phyloP scores from a whole-genome alignment of 1,140 invertebrate species.

The Choristoneura fumiferana region DNA sequence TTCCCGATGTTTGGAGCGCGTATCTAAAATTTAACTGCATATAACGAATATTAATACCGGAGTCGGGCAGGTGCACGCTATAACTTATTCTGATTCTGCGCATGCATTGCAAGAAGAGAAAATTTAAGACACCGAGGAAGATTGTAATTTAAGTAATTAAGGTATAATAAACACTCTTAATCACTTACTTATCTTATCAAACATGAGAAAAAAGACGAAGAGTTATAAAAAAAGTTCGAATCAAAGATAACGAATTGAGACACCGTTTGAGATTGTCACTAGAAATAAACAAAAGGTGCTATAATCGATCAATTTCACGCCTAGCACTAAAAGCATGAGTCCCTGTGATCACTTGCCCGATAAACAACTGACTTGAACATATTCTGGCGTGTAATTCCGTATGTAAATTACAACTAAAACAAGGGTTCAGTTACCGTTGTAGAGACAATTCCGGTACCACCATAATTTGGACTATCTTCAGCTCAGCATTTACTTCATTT shows the following conservation, averaged over 20 bases:
- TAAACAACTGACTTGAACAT: conserved; percentile 62
- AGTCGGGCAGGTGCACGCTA: conserved; percentile 62
- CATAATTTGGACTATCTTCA: not conserved
- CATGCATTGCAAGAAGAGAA: conserved; percentile 30
- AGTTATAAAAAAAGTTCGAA: too few relatives aligned
- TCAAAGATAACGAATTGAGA: too few relatives aligned
- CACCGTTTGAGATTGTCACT: too few relatives aligned
- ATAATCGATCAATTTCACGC: too few relatives aligned
- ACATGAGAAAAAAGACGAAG: too few relatives aligned
- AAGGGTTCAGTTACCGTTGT: conserved; percentile 65
- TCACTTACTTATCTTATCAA: too few relatives aligned
- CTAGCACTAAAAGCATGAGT: too few relatives aligned
- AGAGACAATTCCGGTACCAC: conserved; percentile 38
- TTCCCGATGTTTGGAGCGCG: conserved; percentile 59
- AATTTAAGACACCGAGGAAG: too few relatives aligned
- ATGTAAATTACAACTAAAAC: conserved; percentile 73
- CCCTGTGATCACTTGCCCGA: conserved; percentile 27
- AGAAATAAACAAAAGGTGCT: too few relatives aligned
- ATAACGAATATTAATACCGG: conserved; percentile 74
- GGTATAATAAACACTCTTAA: too few relatives aligned
- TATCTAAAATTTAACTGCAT: conserved; percentile 71
- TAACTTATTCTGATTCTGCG: conserved; percentile 65
- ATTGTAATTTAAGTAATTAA: too few relatives aligned
- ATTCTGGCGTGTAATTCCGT: conserved; percentile 68
- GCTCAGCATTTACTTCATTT: not conserved